These are phyloP conservation scores for Hippoglossus hippoglossus DNA, from an alignment of 2,797 vertebrate genomes.

Conservation along the genomic window DNA sequence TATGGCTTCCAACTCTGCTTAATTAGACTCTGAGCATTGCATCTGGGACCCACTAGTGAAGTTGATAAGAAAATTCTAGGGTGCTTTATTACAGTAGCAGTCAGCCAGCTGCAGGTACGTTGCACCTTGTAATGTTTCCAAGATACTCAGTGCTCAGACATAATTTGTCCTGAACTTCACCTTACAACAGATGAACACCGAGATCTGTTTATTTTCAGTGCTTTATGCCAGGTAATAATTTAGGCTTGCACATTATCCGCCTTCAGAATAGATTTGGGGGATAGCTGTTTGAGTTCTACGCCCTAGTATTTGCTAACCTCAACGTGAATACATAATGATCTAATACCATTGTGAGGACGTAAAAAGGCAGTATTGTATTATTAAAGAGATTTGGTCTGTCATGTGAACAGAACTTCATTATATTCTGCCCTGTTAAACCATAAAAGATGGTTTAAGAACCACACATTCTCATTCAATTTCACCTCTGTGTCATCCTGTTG, in stretches of 20 bases:
- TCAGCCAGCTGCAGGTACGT: slow-evolving; percentile 81
- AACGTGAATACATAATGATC: slow-evolving; percentile 16
- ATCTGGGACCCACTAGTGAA: slow-evolving; percentile 26
- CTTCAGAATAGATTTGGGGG: slow-evolving; percentile 13
- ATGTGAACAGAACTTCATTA: slow-evolving; percentile 24
- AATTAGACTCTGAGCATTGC: slow-evolving; percentile 11
- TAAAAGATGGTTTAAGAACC: slow-evolving; percentile 7
- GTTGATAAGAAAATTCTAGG: slow-evolving; percentile 42
- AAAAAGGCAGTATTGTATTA: slow-evolving; percentile 66
- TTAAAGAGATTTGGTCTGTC: slow-evolving; percentile 37
- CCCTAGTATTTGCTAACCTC: slow-evolving; percentile 33
- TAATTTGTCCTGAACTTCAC: slow-evolving; percentile 8
- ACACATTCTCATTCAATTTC: slow-evolving; percentile 49
- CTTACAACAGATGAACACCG: background rate
- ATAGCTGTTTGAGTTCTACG: slow-evolving; percentile 16
- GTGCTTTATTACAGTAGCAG: slow-evolving; percentile 74
- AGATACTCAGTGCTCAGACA: slow-evolving; percentile 36
- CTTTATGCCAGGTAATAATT: slow-evolving; percentile 28
- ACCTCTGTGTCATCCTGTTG: slow-evolving; percentile 24
- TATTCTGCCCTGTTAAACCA: slow-evolving; percentile 36
- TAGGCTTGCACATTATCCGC: background rate
- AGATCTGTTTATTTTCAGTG: slow-evolving; percentile 19
- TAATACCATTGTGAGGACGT: slow-evolving; percentile 23
- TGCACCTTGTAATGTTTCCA: slow-evolving; percentile 61
- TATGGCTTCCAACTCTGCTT: slow-evolving; percentile 23